Evolutionary conservation across 2,113 vertebrate genomes (phyloP).

Genomic region (Alaudala cheleensis): DNA sequence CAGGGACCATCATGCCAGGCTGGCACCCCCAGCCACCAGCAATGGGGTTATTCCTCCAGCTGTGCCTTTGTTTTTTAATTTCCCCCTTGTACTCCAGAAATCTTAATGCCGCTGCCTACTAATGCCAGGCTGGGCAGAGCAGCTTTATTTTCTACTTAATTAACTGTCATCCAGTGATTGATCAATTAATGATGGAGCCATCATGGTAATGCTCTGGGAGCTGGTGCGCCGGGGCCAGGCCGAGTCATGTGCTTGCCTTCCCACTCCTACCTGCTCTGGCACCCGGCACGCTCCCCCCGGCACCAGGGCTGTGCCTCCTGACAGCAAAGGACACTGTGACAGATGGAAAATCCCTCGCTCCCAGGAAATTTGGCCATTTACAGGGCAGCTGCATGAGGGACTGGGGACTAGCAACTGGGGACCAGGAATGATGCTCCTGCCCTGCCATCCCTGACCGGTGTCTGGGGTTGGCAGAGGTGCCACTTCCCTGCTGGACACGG

Average conservation of each 20-base stretch:
- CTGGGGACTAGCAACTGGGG: not conserved
- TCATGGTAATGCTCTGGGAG: slow-evolving; percentile 35
- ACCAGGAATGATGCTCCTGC: not conserved
- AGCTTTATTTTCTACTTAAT: slow-evolving; percentile 66
- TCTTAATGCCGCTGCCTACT: slow-evolving; percentile 25
- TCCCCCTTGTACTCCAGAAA: slow-evolving; percentile 49
- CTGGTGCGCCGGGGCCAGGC: not conserved
- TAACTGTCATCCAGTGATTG: slow-evolving; percentile 62
- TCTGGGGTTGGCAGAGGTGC: not conserved
- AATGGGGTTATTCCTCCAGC: not conserved
- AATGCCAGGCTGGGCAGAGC: slow-evolving; percentile 58
- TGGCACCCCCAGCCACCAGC: not conserved
- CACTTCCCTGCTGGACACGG: not conserved
- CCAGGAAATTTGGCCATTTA: not conserved
- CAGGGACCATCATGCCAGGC: not conserved
- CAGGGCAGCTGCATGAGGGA: not conserved
- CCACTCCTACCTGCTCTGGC: slow-evolving; percentile 35
- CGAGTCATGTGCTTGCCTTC: not conserved
- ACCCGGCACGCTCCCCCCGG: not conserved
- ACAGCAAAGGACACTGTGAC: slow-evolving; percentile 60
- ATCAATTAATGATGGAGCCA: slow-evolving; percentile 64
- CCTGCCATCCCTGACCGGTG: not conserved
- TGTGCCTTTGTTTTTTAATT: slow-evolving; percentile 44
- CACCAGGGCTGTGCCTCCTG: not conserved
- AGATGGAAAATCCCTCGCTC: slow-evolving; percentile 39